Conservation (phyloP, 2,113 vertebrate genomes). For the Regulus satrapa region DNA sequence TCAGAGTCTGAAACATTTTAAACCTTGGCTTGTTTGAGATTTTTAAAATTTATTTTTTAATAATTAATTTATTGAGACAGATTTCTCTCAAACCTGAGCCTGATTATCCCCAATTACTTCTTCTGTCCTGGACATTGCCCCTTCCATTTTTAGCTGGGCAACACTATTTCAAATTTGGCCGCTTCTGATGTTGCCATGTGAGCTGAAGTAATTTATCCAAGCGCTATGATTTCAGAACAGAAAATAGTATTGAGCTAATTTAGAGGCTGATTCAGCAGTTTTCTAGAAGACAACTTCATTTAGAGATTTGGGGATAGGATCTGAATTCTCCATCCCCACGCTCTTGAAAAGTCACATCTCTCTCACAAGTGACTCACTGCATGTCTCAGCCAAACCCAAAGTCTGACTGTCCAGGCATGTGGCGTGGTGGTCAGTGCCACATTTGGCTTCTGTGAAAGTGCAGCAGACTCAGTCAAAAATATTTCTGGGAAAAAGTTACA, state of each 20-base stretch:
- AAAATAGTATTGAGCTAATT: not conserved
- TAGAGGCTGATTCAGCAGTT: not conserved
- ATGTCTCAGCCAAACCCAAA: accelerated
- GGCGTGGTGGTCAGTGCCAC: not conserved
- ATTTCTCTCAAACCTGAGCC: not conserved
- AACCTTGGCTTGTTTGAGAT: not conserved
- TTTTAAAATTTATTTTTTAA: not conserved
- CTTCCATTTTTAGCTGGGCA: not conserved
- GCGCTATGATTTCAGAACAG: not conserved
- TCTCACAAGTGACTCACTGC: not conserved
- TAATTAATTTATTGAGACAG: not conserved
- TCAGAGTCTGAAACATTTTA: not conserved
- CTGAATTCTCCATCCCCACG: accelerated
- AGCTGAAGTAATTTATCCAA: not conserved
- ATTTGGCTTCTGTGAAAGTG: not conserved
- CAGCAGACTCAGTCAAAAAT: not conserved
- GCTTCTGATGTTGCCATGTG: not conserved
- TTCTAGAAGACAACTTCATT: not conserved
- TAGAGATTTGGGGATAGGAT: not conserved
- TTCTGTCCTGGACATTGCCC: not conserved
- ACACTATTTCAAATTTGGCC: not conserved
- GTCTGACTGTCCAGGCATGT: not conserved
- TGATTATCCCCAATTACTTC: not conserved
- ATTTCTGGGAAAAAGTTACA: not conserved
- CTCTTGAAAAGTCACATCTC: accelerated